Evolutionary conservation across 1,140 invertebrate genomes (phyloP).

Genomic region (Eumaeus atala): DNA sequence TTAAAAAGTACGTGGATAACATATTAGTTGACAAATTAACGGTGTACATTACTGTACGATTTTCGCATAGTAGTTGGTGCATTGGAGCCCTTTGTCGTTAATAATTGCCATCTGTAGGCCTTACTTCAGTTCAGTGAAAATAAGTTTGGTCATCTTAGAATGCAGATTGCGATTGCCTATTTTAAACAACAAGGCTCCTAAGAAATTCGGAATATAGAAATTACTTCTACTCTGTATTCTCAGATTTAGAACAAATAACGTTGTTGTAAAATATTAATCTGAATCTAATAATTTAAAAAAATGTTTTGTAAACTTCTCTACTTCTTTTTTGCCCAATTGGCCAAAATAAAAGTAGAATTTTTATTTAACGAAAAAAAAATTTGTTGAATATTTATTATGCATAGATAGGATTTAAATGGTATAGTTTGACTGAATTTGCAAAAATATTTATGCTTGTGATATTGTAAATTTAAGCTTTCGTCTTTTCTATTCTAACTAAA

Average conservation of each 20-base stretch:
- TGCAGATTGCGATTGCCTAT: too few species aligned
- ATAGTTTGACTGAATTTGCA: slow-evolving; percentile 50
- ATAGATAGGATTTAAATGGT: slow-evolving; percentile 13
- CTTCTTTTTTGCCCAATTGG: slow-evolving; percentile 3
- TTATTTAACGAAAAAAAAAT: slow-evolving; percentile 13
- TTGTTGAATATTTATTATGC: slow-evolving; percentile 12
- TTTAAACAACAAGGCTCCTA: too few species aligned
- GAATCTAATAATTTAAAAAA: slow-evolving; percentile 3
- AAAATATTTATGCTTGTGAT: slow-evolving; percentile 64
- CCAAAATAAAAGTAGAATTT: slow-evolving; percentile 8
- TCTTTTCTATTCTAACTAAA: slow-evolving; percentile 69
- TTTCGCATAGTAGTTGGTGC: slow-evolving; percentile 66
- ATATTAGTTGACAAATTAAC: slow-evolving; percentile 56
- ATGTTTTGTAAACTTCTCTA: slow-evolving; percentile 3
- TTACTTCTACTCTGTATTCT: background rate
- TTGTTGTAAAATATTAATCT: slow-evolving; percentile 3
- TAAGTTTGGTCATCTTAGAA: background rate
- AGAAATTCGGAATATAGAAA: background rate
- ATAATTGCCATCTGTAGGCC: slow-evolving; percentile 28
- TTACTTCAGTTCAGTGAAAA: background rate
- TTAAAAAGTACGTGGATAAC: slow-evolving; percentile 58
- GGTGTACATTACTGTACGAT: slow-evolving; percentile 69
- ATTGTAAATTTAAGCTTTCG: slow-evolving; percentile 59
- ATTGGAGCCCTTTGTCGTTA: slow-evolving; percentile 56
- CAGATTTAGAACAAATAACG: background rate